Percentiles rank a stretch among this genome's conserved stretches.
Conservation (phyloP, 1,140 invertebrate genomes). For the Neodiprion virginianus region DNA sequence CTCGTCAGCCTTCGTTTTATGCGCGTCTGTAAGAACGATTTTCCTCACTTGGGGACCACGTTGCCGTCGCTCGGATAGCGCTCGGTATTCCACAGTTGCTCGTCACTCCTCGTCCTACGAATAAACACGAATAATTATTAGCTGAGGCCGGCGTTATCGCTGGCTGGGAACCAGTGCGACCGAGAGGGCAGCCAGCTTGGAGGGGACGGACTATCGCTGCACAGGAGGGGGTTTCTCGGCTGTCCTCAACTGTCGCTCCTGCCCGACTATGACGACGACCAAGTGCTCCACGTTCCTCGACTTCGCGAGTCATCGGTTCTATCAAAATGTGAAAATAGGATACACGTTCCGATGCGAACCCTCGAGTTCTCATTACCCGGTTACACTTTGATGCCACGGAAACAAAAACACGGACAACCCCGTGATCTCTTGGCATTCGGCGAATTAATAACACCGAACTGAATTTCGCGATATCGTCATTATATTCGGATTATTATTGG, state of each 20-base stretch:
- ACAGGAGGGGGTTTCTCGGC: constrained; percentile 26
- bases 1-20: constrained; percentile 39
- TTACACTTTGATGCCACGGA: too few species aligned
- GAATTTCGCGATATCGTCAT: too few species aligned
- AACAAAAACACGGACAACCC: too few species aligned
- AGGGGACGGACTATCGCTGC: constrained; percentile 29
- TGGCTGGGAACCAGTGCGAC: constrained; percentile 27
- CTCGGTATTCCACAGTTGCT: constrained; percentile 25
- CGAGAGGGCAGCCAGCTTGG: constrained; percentile 29
- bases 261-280: constrained; percentile 18
- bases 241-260: constrained; percentile 17
- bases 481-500: too few species aligned
- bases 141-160: constrained; percentile 41
- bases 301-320: background rate
- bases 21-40: constrained; percentile 22
- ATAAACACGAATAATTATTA: constrained; percentile 58
- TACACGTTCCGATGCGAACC: too few species aligned
- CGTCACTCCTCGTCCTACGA: constrained; percentile 44
- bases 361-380: too few species aligned
- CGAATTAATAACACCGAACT: too few species aligned
- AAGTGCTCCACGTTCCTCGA: constrained; percentile 1
- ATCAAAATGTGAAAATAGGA: too few species aligned
- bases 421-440: too few species aligned
- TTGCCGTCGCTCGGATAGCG: constrained; percentile 27
- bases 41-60: constrained; percentile 31